A percentile compares a stretch with the other conserved stretches of the same genome.
Evolutionary conservation across 1,140 invertebrate genomes (phyloP).

Genomic region (Saccostrea glomerata): DNA sequence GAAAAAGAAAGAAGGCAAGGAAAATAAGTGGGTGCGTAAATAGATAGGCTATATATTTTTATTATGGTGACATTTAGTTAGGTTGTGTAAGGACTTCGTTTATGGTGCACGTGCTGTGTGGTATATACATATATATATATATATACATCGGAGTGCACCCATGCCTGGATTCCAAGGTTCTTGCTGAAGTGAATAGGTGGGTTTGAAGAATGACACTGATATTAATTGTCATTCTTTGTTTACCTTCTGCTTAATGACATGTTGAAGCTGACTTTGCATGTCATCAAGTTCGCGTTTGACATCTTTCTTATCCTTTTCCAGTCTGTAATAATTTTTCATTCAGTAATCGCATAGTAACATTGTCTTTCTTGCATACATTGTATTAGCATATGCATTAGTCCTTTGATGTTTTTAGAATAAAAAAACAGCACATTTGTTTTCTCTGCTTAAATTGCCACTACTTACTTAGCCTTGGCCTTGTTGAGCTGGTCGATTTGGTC

Average conservation of each 20-base stretch:
- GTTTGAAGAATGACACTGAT: slow-evolving; percentile 10
- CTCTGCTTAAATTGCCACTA: slow-evolving; percentile 66
- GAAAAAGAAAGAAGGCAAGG: slow-evolving; percentile 18
- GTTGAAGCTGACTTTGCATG: slow-evolving; percentile 88
- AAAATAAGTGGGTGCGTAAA: slow-evolving; percentile 25
- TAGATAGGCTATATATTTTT: not conserved
- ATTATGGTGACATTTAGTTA: not conserved
- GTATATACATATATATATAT: not conserved
- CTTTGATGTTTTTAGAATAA: not conserved
- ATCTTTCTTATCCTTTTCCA: slow-evolving; percentile 96
- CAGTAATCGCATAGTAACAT: not conserved
- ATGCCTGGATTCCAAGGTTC: slow-evolving; percentile 1
- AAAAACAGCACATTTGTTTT: not conserved
- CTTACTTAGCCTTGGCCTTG: slow-evolving; percentile 98
- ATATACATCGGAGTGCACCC: not conserved
- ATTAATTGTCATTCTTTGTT: not conserved
- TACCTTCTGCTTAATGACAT: slow-evolving; percentile 96
- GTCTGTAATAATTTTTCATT: slow-evolving; percentile 66
- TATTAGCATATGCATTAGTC: too few relatives aligned
- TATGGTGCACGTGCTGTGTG: not conserved
- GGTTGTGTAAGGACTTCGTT: not conserved
- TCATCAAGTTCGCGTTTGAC: slow-evolving; percentile 96
- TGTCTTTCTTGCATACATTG: not conserved
- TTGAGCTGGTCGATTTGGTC: slow-evolving; percentile 99
- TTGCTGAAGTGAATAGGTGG: not conserved